Base-by-base conservation (phyloP, 2,797 vertebrate species). In the Crenichthys baileyi region DNA sequence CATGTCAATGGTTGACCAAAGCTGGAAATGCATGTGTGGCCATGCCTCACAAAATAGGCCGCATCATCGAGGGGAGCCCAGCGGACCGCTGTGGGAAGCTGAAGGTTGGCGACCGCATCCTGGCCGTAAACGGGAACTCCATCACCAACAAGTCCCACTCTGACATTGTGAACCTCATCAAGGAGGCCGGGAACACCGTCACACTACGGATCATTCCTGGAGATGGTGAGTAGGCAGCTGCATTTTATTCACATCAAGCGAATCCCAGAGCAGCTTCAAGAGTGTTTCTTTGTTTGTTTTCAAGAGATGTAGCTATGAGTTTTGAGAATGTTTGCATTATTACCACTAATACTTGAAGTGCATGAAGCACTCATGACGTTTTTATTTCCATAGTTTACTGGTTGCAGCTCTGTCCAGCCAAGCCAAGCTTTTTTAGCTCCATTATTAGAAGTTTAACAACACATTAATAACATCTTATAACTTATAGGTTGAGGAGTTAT, bases 21-120 rank as follows among this genome's bases (percentile, higher is more conserved):
- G 98, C 97, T 94, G 98, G 98, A 95, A 99, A 99, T 97, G 97
- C 98, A 96, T 99, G 98, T 98, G 98, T 99, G 96, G 98, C 98
- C 96, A 99, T 99, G 98, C 98, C 98, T 96, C 98, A 99, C 97
- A 99, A 99, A 99, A 99, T 99, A 99, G 98, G 98, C 92, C 97
- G 98, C 94, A 99, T 99, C 95, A 99, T 99, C 88, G 98, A 99
- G 94, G 98, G 98, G 90, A 99, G 98, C 91, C 98, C 98, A n/a
- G 98, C 98, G 7, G 98, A 99, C 95, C 98, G 98, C 91, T 99
- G 98, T 7, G 98, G 98, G 90, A 98, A 97, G 95, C 97, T 99
- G 95, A 99, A 99, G 94, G 98, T 99, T 24, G 98, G 98, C 77
- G 98, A 99, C 94, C 97, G 98, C 85, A 99, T 99, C 96, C 95